Evolutionary conservation across 1,140 invertebrate species (phyloP).

Genomic region (Drosophila lowei): DNA sequence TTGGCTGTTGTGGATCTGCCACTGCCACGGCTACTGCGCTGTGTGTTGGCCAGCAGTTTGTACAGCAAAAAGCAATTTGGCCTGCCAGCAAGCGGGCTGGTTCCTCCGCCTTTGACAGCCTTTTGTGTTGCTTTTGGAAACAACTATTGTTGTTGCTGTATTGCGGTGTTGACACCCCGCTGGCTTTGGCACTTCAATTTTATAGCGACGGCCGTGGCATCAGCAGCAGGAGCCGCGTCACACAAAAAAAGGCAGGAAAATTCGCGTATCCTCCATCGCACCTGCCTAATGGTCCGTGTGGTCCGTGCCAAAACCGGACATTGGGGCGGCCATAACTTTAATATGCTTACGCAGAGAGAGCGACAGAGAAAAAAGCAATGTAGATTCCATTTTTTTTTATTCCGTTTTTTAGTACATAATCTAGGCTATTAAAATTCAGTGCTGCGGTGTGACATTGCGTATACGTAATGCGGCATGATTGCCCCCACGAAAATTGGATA

Average conservation of each 20-base stretch:
- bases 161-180: constrained; percentile 67
- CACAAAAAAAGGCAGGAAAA: constrained; percentile 2
- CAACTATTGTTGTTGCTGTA: constrained; percentile 25
- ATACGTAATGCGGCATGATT: constrained; percentile 59
- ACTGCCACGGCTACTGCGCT: constrained; percentile 5
- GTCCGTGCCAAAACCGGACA: constrained; percentile 46
- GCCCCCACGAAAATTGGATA: constrained; percentile 33
- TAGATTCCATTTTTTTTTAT: constrained; percentile 7
- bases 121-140: constrained; percentile 45
- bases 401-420: constrained; percentile 47
- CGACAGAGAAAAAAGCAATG: constrained; percentile 6
- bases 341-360: constrained; percentile 17
- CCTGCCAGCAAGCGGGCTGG: constrained; percentile 38
- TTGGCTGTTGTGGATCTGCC: constrained; percentile 8
- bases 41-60: constrained; percentile 30
- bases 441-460: constrained; percentile 47
- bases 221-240: constrained; percentile 5
- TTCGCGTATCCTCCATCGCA: constrained; percentile 45
- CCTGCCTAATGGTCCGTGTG: constrained; percentile 70
- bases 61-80: constrained; percentile 74
- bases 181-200: constrained; percentile 78
- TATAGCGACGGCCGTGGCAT: constrained; percentile 52
- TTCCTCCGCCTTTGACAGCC: constrained; percentile 38
- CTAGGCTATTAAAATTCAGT: constrained; percentile 62
- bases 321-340: constrained; percentile 40